Percentiles rank a stretch among this genome's conserved stretches.
Evolutionary conservation across 2,113 vertebrate species (phyloP).

Genomic region (Rutilus rutilus): DNA sequence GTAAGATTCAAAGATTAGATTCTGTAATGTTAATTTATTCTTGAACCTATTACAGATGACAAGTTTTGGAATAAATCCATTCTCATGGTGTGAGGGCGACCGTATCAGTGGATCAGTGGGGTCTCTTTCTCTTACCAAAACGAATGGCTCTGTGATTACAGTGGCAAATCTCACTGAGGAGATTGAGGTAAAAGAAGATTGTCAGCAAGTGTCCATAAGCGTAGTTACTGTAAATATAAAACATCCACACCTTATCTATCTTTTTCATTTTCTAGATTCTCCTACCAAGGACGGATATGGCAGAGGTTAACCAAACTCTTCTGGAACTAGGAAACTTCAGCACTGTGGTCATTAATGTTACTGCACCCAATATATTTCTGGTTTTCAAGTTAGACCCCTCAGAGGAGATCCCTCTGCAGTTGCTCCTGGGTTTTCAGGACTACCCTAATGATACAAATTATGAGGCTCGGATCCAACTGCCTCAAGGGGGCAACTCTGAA

Average conservation of each 20-base stretch:
- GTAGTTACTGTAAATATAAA: not conserved
- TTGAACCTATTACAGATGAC: conserved; percentile 81
- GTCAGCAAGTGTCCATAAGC: not conserved
- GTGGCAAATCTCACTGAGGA: conserved; percentile 82
- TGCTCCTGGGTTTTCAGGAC: conserved; percentile 83
- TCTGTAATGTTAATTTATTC: not conserved
- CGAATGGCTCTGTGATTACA: conserved; percentile 79
- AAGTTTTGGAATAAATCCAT: conserved; percentile 88
- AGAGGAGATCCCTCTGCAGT: conserved; percentile 74
- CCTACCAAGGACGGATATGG: conserved; percentile 76
- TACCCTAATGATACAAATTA: conserved; percentile 81
- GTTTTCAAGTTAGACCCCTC: conserved; percentile 86
- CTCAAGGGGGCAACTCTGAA: conserved; percentile 66
- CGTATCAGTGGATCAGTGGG: conserved; percentile 83
- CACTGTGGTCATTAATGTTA: conserved; percentile 84
- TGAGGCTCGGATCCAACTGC: conserved; percentile 76
- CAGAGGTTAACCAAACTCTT: conserved; percentile 74
- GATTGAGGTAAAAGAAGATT: conserved; percentile 80
- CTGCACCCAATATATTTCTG: conserved; percentile 77
- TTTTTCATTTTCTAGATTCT: conserved; percentile 77
- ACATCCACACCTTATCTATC: not conserved
- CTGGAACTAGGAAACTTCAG: conserved; percentile 81
- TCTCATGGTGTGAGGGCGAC: conserved; percentile 73
- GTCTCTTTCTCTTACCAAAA: conserved; percentile 81
- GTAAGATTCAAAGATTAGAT: not conserved